phyloP scores from a whole-genome alignment of 2,888 invertebrate species.

The Cerastis leucographa region DNA sequence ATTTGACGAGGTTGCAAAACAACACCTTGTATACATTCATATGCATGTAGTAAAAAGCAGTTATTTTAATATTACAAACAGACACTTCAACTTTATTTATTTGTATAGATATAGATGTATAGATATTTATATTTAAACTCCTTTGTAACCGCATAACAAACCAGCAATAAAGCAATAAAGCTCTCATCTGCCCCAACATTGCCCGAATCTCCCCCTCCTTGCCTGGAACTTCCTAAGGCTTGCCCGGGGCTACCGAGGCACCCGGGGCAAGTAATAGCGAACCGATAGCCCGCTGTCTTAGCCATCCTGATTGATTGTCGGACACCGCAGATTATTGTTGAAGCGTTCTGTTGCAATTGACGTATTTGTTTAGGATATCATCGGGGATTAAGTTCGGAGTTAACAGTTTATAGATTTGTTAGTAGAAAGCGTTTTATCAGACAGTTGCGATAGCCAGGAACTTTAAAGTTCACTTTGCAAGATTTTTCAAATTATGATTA shows the following conservation, averaged over 20 bases:
- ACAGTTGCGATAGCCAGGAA: neutral
- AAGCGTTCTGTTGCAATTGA: slow-evolving; percentile 8
- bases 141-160: neutral
- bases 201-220: slow-evolving; percentile 12
- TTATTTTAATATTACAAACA: too few relatives aligned
- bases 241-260: slow-evolving; percentile 6
- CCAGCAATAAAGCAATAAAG: neutral
- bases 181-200: slow-evolving; percentile 35
- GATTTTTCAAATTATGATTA: neutral
- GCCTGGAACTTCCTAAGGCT: slow-evolving; percentile 7
- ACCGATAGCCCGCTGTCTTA: slow-evolving; percentile 61
- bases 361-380: slow-evolving; percentile 36
- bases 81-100: too few relatives aligned
- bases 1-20: too few relatives aligned
- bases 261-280: slow-evolving; percentile 51
- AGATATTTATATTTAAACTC: too few relatives aligned
- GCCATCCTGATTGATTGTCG: slow-evolving; percentile 53
- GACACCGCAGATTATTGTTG: slow-evolving; percentile 28
- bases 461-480: neutral
- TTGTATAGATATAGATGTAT: too few relatives aligned
- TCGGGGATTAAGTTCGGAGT: neutral
- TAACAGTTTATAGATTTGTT: neutral
- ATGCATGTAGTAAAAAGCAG: too few relatives aligned
- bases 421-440: neutral
- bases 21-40: too few relatives aligned